These are phyloP conservation scores for Didymodactylos carnosus DNA, from an alignment of 2,888 invertebrate genomes.

Conservation along the genomic window DNA sequence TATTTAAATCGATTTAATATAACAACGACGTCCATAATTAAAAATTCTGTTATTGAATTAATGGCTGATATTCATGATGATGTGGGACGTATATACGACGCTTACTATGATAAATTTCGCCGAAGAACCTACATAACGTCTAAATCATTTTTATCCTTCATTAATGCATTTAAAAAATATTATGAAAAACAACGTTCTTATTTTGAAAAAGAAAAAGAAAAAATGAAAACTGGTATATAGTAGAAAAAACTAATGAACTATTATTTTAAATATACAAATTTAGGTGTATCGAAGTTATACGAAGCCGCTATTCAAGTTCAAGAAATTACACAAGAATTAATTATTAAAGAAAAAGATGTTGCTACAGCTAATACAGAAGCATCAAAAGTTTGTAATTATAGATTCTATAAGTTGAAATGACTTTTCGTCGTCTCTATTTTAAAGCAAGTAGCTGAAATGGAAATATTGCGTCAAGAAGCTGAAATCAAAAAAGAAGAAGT, in stretches of 20 bases:
- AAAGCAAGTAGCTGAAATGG: background rate
- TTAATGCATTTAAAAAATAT: background rate
- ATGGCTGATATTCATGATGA: constrained; percentile 30
- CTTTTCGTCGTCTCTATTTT: background rate
- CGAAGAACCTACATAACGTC: constrained; percentile 67
- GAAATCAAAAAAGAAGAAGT: constrained; percentile 20
- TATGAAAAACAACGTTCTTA: background rate
- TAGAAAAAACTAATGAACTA: constrained; percentile 17
- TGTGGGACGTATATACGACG: constrained; percentile 23
- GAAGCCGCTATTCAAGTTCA: constrained; percentile 31
- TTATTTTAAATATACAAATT: background rate
- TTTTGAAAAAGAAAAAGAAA: constrained; percentile 8
- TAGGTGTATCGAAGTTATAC: constrained; percentile 23
- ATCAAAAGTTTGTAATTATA: constrained; percentile 21
- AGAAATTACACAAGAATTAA: constrained; percentile 27
- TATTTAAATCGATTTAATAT: constrained; percentile 31
- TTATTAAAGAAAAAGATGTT: constrained; percentile 30
- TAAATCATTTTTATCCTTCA: constrained; percentile 54
- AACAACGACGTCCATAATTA: constrained; percentile 22
- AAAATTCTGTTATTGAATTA: constrained; percentile 22
- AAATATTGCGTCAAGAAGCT: constrained; percentile 20
- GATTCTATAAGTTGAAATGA: background rate
- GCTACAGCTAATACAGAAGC: constrained; percentile 29
- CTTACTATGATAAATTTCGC: constrained; percentile 45
- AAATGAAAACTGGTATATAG: constrained; percentile 24